phyloP scores from a whole-genome alignment of 2,888 invertebrate species.

The Lottia scabra region DNA sequence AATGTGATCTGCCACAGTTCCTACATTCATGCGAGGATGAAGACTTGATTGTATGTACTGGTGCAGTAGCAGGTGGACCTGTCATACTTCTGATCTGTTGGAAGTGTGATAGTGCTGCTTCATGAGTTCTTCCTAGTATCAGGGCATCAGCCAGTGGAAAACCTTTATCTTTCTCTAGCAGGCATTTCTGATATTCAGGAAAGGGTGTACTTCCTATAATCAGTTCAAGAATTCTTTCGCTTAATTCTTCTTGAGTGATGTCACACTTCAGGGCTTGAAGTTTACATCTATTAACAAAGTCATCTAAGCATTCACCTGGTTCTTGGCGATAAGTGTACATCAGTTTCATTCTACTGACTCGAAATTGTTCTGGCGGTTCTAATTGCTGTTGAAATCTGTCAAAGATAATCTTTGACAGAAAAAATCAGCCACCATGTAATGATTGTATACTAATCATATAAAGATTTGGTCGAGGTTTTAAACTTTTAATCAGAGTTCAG shows the following conservation, averaged over 20 bases:
- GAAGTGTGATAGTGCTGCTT: not conserved
- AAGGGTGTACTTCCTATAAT: not conserved
- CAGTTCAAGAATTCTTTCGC: not conserved
- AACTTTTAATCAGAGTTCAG: no score
- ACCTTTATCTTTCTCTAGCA: not conserved
- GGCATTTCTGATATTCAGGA: not conserved
- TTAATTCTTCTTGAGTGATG: not conserved
- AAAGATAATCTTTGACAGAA: not conserved
- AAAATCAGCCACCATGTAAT: no score
- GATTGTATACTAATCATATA: no score
- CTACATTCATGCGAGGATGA: not conserved
- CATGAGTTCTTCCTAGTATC: not conserved
- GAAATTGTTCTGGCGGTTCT: not conserved
- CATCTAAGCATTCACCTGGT: not conserved
- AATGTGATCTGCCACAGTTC: not conserved
- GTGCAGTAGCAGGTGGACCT: no score
- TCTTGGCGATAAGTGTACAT: not conserved
- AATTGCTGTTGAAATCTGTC: not conserved
- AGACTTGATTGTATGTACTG: no score
- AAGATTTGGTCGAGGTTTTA: no score
- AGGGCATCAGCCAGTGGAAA: not conserved
- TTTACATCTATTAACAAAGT: not conserved
- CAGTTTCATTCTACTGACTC: not conserved
- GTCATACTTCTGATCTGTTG: no score
- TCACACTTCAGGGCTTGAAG: not conserved